Evolutionary conservation across 2,113 vertebrate species (phyloP), one percentile per base, ranked within the genome.

Genomic region (Tichodroma muraria): DNA sequence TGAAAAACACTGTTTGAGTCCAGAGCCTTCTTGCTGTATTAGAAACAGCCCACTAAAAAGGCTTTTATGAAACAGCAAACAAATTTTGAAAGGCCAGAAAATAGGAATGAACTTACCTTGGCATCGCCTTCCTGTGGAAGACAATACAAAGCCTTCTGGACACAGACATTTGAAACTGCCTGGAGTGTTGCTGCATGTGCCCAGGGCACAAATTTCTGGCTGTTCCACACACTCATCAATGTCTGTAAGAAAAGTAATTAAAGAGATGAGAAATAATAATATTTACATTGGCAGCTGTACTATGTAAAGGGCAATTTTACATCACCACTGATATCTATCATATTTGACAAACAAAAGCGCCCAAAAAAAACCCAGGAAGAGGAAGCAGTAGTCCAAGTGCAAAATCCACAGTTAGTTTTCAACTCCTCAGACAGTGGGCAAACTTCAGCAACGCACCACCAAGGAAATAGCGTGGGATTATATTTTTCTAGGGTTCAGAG

Each of bases 131-230:
- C 99, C 99, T 8, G 98, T 98, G 35, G 98, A 97, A 66, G 99
- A 98, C 66, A 99, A 96, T 84, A 98, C 97, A 97, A 99, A 99
- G 24, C 99, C 99, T 45, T 98, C 98, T 11, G 98, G 98, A 97
- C 99, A 99, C 52, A 98, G 85, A 87, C 99, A 99, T 92, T 87
- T 98, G 97, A 99, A 99, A 96, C 99, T 99, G 90, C 99, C 99
- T 52, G 98, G 98, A 7, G 98, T 99, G 97, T 99, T 99, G 90
- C 98, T 98, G 94, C 99, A 99, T 24, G 98, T 99, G 57, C 99
- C 99, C 96, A 99, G 95, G 30, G 97, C 97, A 89, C 99, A 99
- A 47, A 98, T 98, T 94, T 99, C 99, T 59, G 98, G 98, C 33
- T 98, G 98, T 93, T 99, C 98, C 61, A 98, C 96, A 85, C 99